A percentile compares a stretch with the other conserved stretches of the same genome.
phyloP scores from a whole-genome alignment of 2,888 invertebrate species.

The Meghimatium bilineatum region DNA sequence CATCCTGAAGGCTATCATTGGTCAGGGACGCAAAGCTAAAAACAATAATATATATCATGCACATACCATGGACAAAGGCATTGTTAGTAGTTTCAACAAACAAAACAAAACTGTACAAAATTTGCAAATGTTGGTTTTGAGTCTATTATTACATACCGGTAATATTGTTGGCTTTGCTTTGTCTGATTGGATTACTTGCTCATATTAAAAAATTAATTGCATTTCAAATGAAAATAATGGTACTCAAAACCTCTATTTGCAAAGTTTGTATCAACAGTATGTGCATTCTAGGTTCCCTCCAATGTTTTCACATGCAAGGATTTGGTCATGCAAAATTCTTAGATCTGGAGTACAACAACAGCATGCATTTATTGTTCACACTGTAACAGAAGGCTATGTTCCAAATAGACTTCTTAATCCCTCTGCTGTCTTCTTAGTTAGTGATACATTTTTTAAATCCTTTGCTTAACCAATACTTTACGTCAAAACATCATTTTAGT shows the following conservation, averaged over 20 bases:
- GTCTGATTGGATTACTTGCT: not conserved
- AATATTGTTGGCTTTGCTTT: not conserved
- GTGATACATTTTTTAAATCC: too few relatives aligned
- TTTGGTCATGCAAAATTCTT: conserved; percentile 14
- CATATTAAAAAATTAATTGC: not conserved
- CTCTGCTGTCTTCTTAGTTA: too few relatives aligned
- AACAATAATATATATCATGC: conserved; percentile 17
- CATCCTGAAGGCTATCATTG: too few relatives aligned
- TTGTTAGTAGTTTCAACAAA: conserved; percentile 28
- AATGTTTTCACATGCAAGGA: conserved; percentile 1
- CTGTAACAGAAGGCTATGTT: not conserved
- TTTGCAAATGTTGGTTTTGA: conserved; percentile 28
- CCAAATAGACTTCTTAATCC: not conserved
- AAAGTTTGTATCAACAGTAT: not conserved
- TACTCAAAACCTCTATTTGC: conserved; percentile 24
- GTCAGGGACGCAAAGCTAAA: not conserved
- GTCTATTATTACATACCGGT: not conserved
- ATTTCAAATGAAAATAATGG: not conserved
- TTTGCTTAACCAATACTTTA: too few relatives aligned
- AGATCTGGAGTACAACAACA: not conserved
- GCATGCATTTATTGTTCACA: not conserved
- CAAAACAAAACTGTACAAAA: not conserved
- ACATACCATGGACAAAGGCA: not conserved
- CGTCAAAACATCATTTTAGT: too few relatives aligned
- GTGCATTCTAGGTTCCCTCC: not conserved